Conservation (phyloP, 2,113 vertebrate species). For the Andinoacara biseriatus region DNA sequence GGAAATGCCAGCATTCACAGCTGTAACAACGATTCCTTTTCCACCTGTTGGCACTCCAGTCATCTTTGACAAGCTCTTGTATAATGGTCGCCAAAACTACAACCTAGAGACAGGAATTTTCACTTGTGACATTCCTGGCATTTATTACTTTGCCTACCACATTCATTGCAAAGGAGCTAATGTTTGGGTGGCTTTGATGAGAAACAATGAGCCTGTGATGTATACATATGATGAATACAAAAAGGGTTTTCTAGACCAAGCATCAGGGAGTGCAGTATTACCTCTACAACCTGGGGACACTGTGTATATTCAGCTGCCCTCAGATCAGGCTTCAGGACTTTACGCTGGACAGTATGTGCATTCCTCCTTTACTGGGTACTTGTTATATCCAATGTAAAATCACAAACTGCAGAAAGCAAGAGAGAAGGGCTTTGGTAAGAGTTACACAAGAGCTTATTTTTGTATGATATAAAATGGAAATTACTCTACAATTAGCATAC, state of each 20-base stretch:
- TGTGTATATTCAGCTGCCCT: conserved; percentile 94
- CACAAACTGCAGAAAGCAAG: conserved; percentile 22
- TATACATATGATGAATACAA: conserved; percentile 99
- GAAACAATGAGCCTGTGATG: conserved; percentile 96
- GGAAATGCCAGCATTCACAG: conserved; percentile 97
- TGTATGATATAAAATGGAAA: conserved; percentile 22
- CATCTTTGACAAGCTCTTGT: conserved; percentile 94
- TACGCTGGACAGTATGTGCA: conserved; percentile 97
- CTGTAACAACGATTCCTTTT: conserved; percentile 89
- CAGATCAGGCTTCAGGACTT: conserved; percentile 95
- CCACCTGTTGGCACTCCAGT: conserved; percentile 91
- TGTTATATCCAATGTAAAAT: conserved; percentile 97
- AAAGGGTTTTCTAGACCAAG: conserved; percentile 96
- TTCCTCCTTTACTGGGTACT: conserved; percentile 97
- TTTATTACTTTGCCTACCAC: conserved; percentile 98
- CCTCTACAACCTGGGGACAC: conserved; percentile 90
- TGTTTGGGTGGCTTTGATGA: conserved; percentile 95
- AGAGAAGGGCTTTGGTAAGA: conserved; percentile 9
- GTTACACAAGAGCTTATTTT: conserved; percentile 19
- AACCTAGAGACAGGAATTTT: conserved; percentile 94
- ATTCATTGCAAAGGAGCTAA: conserved; percentile 96
- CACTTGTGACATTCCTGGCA: conserved; percentile 93
- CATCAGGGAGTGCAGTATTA: conserved; percentile 94
- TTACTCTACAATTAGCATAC: conserved; percentile 11
- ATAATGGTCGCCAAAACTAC: conserved; percentile 97